phyloP scores from a whole-genome alignment of 2,113 vertebrate species.

The Odobenus rosmarus region DNA sequence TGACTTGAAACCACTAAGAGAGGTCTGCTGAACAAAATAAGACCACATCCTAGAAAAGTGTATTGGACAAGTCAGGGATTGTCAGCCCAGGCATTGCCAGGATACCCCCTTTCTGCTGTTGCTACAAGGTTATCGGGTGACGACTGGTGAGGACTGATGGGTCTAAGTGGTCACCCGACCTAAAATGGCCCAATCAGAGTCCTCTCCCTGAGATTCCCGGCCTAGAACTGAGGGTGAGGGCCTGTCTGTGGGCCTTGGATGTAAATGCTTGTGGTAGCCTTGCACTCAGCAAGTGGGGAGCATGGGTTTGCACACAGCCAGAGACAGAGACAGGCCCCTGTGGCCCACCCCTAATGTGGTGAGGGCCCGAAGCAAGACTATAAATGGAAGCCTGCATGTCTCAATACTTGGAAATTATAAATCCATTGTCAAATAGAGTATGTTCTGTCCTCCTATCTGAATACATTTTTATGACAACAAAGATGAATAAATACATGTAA shows the following conservation, averaged over 20 bases:
- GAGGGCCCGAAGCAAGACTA: neutral
- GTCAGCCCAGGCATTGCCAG: neutral
- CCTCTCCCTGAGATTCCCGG: neutral
- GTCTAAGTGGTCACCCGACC: neutral
- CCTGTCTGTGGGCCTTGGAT: fast-evolving
- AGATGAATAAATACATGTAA: neutral
- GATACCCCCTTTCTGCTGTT: neutral
- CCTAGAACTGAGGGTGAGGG: too few species aligned
- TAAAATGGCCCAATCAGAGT: neutral
- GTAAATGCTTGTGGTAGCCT: neutral
- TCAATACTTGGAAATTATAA: neutral
- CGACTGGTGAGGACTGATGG: fast-evolving
- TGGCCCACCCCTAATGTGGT: neutral
- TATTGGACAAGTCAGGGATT: neutral
- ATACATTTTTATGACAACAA: neutral
- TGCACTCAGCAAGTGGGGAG: neutral
- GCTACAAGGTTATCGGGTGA: neutral
- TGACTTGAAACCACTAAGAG: neutral
- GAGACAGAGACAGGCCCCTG: neutral
- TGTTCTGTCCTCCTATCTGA: neutral
- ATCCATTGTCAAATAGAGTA: neutral
- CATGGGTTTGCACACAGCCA: neutral
- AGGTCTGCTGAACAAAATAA: neutral
- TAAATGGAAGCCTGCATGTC: neutral
- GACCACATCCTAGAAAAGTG: neutral